A percentile compares a stretch with the other conserved stretches of the same genome.
Evolutionary conservation across 1,140 invertebrate species (phyloP).

Genomic region (Zaprionus inermis): DNA sequence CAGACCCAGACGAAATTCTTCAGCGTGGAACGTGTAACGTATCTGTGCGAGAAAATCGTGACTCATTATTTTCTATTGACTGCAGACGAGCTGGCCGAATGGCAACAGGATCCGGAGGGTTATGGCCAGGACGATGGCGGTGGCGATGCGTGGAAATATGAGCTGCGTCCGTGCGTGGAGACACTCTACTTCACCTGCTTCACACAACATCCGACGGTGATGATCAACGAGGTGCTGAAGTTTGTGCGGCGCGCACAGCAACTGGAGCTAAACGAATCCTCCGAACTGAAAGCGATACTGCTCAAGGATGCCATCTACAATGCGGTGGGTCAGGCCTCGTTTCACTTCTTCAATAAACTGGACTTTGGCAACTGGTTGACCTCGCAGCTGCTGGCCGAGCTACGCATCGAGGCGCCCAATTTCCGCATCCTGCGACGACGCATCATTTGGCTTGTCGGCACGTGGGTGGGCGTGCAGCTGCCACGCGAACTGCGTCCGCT

Average conservation of each 20-base stretch:
- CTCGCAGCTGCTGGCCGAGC: slow-evolving; percentile 91
- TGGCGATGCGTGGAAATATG: slow-evolving; percentile 96
- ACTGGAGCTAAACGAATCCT: slow-evolving; percentile 87
- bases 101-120: slow-evolving; percentile 95
- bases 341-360: slow-evolving; percentile 96
- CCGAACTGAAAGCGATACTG: slow-evolving; percentile 91
- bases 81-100: slow-evolving; percentile 92
- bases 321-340: slow-evolving; percentile 94
- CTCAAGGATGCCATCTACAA: slow-evolving; percentile 98
- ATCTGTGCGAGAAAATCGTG: slow-evolving; percentile 93
- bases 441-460: slow-evolving; percentile 94
- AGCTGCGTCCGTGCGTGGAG: slow-evolving; percentile 94
- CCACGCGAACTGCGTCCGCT: slow-evolving; percentile 90
- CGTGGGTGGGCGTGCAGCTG: slow-evolving; percentile 95
- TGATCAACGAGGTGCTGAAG: slow-evolving; percentile 90
- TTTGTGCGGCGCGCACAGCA: slow-evolving; percentile 88
- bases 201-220: slow-evolving; percentile 89
- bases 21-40: slow-evolving; percentile 87
- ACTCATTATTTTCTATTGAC: slow-evolving; percentile 95
- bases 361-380: slow-evolving; percentile 97
- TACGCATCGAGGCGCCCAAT: slow-evolving; percentile 92
- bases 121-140: slow-evolving; percentile 94
- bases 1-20: slow-evolving; percentile 88
- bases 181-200: slow-evolving; percentile 93
- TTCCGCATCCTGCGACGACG: slow-evolving; percentile 94